Base-by-base conservation (phyloP, 2,797 vertebrate genomes). In the Syngnathus acus region DNA sequence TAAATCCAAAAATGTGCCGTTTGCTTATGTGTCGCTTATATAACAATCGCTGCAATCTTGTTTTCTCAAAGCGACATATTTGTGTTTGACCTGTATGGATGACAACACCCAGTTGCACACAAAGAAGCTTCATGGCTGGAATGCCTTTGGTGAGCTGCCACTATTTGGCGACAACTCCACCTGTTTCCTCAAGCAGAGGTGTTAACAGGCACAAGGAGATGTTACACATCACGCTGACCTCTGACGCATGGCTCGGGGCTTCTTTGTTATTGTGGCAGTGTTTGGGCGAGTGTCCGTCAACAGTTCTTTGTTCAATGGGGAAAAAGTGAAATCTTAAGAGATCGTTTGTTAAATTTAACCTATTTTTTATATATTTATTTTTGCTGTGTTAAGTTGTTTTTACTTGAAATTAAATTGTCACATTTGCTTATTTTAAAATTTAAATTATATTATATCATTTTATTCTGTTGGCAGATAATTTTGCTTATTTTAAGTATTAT, bases 91-190 rank as follows among this genome's bases (percentile, higher is more conserved):
- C n/a, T 60, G 43, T 62, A 38, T 62, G 70, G 16, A 54, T 39
- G 60, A 71, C 71, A 21, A 65, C 68, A 78, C 71, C 68, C 74
- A 64, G 72, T 82, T 61, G 65, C 68, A 73, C 71, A 77, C 66
- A 71, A 78, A 76, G 73, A 70, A 78, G 79, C 68, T 68, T 48
- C 50, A 71, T 70, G 10, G 37, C 60, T 75, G 82, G 80, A 87
- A 88, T 84, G 77, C 74, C 74, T 86, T 84, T 79, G 67, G 75
- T 55, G 69, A 82, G 77, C 69, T 64, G 80, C 68, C 68, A 69
- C 76, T 55, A 69, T 71, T 80, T 78, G n/a, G 21, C 7, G 21
- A 23, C 21, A 43, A 43, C 60, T 21, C 21, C 60, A 62, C 60
- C 42, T 47, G n/a, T 13, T 62, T 23, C 60, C 39, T 43, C 60